Base-by-base conservation (phyloP, 2,888 invertebrate genomes). In the Leucozona laternaria region DNA sequence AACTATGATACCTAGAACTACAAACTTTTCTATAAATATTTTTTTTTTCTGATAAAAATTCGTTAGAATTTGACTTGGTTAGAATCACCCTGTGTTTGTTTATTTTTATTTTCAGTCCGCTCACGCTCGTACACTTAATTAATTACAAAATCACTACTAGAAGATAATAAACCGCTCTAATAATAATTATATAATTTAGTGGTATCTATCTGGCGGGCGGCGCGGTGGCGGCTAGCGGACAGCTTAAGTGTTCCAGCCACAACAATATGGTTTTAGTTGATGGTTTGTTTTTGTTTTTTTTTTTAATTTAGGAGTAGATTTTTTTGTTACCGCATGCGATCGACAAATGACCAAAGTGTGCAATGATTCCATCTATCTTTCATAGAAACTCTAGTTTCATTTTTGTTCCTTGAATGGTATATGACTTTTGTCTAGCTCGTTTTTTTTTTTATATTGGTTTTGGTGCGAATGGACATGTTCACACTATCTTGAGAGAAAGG, bases 141-240 rank as follows among this genome's bases (percentile, higher is more conserved):
- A 84, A 77, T 85, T 79, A 79, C 45, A 77, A 80, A 85, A 85
- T 85, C 84, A 85, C 80, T 77, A 55, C 80, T 66, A 58, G 50
- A 17, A 68, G 76, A 68, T 80, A 80, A 85, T 77, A 77, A 85
- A 85, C 53, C 60, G 80, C 77, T 80, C 80, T 85, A 80, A 80
- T 72, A 79, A 80, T 85, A 85, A 85, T 85, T 85, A 85, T 76
- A 77, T 80, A 85, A 85, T 80, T 85, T 72, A 55, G 64, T 68
- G 76, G 57, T 70, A 75, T n/a, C 43, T 76, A 43, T 58, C 57
- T 71, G 31, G 48, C 58, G 66, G 15, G 70, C 45, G 37, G 57
- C 13, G 55, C 17, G 28, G 45, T 10, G 50, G 13, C 13, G 50
- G 48, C 17, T 0, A 15, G n/a, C 4, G 13, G 53, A 50, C 20